Evolutionary conservation across 2,888 invertebrate species (phyloP).

Genomic region (Amphiduros pacificus): DNA sequence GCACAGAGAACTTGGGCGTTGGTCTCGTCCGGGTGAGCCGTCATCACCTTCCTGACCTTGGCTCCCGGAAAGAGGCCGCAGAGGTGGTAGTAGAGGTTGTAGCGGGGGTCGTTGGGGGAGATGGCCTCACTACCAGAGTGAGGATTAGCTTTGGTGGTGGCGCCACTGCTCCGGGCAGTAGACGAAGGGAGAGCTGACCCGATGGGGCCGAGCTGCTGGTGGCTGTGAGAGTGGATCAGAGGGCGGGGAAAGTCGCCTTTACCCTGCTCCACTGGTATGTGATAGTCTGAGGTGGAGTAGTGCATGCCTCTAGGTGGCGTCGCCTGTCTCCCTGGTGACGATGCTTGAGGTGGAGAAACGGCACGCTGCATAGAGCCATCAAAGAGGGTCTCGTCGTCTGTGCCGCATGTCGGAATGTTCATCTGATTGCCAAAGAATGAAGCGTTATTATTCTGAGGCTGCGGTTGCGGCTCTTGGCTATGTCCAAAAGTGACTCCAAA

Average conservation of each 20-base stretch:
- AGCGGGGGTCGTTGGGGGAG: constrained; percentile 67
- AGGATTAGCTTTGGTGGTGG: no score
- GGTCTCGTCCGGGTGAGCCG: constrained; percentile 83
- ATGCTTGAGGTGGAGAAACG: no score
- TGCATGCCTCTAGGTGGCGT: no score
- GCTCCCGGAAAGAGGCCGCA: constrained; percentile 89
- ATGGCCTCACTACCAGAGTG: no score
- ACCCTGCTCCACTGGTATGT: neutral
- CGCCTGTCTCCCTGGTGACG: neutral
- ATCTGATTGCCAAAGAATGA: no score
- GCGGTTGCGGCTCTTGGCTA: neutral
- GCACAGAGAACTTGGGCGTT: constrained; percentile 61
- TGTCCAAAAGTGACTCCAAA: neutral
- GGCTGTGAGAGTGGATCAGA: neutral
- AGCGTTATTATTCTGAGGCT: no score
- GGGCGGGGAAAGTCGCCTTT: neutral
- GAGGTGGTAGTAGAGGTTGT: constrained; percentile 82
- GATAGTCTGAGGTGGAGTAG: no score
- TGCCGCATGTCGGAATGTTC: no score
- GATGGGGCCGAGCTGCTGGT: neutral
- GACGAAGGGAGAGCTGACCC: neutral
- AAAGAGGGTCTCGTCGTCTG: no score
- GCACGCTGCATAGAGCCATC: no score
- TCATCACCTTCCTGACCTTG: constrained; percentile 86
- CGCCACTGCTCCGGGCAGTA: no score